A percentile compares a stretch with the other conserved stretches of the same genome.
phyloP scores from a whole-genome alignment of 1,140 invertebrate species.

The Meteorus sp. region DNA sequence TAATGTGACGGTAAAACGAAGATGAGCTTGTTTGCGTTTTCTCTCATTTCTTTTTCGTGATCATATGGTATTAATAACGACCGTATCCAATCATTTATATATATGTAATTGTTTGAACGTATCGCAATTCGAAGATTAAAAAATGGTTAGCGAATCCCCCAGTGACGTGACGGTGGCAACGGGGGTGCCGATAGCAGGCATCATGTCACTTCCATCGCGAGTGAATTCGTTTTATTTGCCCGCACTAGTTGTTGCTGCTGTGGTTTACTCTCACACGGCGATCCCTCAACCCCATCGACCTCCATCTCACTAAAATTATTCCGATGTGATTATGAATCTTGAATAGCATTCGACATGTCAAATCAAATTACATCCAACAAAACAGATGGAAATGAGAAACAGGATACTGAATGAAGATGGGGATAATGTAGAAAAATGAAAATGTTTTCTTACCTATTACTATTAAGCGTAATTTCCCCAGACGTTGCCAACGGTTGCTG shows the following conservation, averaged over 20 bases:
- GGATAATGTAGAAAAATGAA: too few relatives aligned
- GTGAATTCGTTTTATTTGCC: slow-evolving; percentile 55
- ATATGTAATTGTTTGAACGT: too few relatives aligned
- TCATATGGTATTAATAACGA: too few relatives aligned
- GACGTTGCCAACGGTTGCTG: slow-evolving; percentile 54
- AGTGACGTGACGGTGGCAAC: slow-evolving; percentile 52
- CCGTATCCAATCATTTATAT: too few relatives aligned
- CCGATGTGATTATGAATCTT: slow-evolving; percentile 3
- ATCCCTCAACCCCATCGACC: slow-evolving; percentile 50
- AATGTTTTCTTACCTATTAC: slow-evolving; percentile 53
- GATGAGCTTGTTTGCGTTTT: too few relatives aligned
- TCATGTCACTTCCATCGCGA: slow-evolving; percentile 60
- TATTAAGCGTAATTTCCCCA: slow-evolving; percentile 61
- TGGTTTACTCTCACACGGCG: slow-evolving; percentile 49
- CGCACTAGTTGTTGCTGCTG: slow-evolving; percentile 40
- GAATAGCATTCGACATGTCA: too few relatives aligned
- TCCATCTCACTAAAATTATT: slow-evolving; percentile 52
- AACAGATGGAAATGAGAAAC: too few relatives aligned
- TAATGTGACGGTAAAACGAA: too few relatives aligned
- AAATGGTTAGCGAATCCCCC: slow-evolving; percentile 54
- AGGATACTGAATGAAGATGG: too few relatives aligned
- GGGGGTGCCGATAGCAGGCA: slow-evolving; percentile 57
- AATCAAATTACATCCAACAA: too few relatives aligned
- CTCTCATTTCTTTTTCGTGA: too few relatives aligned
- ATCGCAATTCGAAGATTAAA: slow-evolving; percentile 27